Percentiles rank a stretch among this genome's conserved stretches.
phyloP scores from a whole-genome alignment of 2,888 invertebrate species.

The Meiosimyza platycephala region DNA sequence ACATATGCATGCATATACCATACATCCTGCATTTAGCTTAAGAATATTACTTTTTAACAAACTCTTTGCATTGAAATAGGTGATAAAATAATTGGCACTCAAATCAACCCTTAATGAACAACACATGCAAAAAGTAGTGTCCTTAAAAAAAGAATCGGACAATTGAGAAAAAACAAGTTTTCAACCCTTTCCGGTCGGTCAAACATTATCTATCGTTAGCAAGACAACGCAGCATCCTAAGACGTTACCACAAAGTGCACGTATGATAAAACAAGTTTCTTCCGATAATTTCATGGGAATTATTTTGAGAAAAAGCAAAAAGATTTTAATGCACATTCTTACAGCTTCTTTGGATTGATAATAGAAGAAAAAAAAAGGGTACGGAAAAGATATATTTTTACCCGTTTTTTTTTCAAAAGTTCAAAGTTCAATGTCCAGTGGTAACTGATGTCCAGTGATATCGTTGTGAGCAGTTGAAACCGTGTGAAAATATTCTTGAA shows the following conservation, averaged over 20 bases:
- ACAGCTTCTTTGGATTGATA: conserved; percentile 41
- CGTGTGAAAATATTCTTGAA: conserved; percentile 16
- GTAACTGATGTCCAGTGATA: conserved; percentile 11
- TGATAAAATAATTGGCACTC: conserved; percentile 4
- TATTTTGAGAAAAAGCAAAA: conserved; percentile 40
- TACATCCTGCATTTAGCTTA: too few relatives aligned
- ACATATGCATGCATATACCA: too few relatives aligned
- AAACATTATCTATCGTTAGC: not conserved
- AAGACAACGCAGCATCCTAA: conserved; percentile 22
- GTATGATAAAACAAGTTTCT: conserved; percentile 45
- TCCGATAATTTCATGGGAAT: conserved; percentile 52
- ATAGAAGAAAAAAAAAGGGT: conserved; percentile 1
- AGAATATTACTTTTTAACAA: too few relatives aligned
- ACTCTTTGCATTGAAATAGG: too few relatives aligned
- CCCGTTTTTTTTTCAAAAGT: conserved; percentile 46
- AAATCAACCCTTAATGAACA: conserved; percentile 26
- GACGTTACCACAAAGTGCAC: conserved; percentile 6
- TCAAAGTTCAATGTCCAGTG: conserved; percentile 57
- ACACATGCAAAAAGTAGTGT: too few relatives aligned
- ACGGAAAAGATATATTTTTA: conserved; percentile 26
- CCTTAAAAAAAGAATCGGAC: too few relatives aligned
- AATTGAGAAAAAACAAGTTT: conserved; percentile 44
- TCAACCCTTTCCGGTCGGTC: conserved; percentile 44
- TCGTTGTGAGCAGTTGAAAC: not conserved
- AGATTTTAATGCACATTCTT: conserved; percentile 46